These are phyloP conservation scores for Pseudocheirus occidentalis DNA, from an alignment of 2,797 vertebrate genomes.

Conservation along the genomic window DNA sequence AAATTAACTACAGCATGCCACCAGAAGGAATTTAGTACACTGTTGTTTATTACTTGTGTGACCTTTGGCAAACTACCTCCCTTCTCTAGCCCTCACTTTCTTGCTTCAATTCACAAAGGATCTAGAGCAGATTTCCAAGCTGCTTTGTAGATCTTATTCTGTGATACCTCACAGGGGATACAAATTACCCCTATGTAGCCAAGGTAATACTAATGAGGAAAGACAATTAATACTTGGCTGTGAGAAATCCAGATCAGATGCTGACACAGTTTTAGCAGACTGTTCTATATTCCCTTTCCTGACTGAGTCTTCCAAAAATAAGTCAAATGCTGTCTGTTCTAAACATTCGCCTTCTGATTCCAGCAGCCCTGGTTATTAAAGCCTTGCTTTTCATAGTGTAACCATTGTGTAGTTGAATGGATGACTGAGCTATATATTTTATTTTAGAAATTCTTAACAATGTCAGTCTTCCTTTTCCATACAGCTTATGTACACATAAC, in stretches of 20 bases:
- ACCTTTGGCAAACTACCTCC: background rate
- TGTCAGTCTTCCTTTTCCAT: background rate
- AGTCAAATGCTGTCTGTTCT: constrained; percentile 2
- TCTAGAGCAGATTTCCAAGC: background rate
- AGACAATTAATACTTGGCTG: background rate
- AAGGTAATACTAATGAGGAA: background rate
- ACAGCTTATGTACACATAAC: background rate
- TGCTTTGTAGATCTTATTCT: background rate
- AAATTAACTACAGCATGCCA: background rate
- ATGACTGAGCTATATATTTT: background rate
- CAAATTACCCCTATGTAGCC: background rate
- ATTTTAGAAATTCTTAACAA: background rate
- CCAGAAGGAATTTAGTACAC: background rate
- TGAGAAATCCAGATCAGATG: constrained; percentile 1
- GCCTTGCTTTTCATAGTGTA: background rate
- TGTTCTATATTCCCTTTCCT: background rate
- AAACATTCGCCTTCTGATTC: background rate
- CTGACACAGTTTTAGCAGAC: constrained; percentile 19
- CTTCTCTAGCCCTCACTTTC: background rate
- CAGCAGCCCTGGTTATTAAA: background rate
- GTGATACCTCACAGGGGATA: background rate
- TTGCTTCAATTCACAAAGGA: background rate
- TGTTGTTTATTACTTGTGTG: background rate
- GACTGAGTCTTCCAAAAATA: constrained; percentile 14
- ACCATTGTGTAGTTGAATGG: background rate